A percentile compares a stretch with the other conserved stretches of the same genome.
These are phyloP conservation scores for Thryonomys swinderianus DNA, from an alignment of 2,113 vertebrate species.

Conservation along the genomic window DNA sequence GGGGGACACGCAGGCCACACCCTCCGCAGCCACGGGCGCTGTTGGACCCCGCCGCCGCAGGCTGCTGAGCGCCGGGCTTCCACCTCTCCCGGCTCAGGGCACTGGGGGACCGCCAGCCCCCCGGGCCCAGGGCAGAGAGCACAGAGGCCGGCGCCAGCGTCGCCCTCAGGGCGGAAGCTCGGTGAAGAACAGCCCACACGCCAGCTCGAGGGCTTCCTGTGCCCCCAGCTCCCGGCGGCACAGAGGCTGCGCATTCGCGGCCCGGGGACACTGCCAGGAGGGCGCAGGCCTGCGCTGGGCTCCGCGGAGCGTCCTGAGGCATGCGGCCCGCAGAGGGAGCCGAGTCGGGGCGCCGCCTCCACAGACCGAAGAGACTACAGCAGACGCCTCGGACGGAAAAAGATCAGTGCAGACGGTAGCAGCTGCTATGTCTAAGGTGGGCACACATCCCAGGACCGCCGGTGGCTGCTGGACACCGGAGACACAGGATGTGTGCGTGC, in stretches of 20 bases:
- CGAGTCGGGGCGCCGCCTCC: background rate
- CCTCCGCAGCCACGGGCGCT: background rate
- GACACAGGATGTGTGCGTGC: too few species aligned
- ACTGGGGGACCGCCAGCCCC: too few species aligned
- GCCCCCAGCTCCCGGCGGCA: background rate
- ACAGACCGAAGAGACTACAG: too few species aligned
- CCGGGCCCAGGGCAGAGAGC: background rate
- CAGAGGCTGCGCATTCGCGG: too few species aligned
- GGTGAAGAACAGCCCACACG: too few species aligned
- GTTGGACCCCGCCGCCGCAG: background rate
- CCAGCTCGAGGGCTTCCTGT: background rate
- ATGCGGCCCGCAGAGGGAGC: background rate
- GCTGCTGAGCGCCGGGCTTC: rapidly evolving
- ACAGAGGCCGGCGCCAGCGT: too few species aligned
- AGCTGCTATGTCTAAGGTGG: too few species aligned
- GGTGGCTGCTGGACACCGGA: too few species aligned
- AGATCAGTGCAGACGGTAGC: too few species aligned
- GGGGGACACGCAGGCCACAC: background rate
- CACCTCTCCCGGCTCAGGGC: background rate
- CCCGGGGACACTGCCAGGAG: too few species aligned
- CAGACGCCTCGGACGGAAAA: too few species aligned
- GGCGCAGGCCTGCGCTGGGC: background rate
- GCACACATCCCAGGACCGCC: too few species aligned
- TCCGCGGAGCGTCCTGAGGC: background rate
- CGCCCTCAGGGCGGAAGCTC: background rate